phyloP scores from a whole-genome alignment of 2,797 vertebrate species.

The Malurus splendens region DNA sequence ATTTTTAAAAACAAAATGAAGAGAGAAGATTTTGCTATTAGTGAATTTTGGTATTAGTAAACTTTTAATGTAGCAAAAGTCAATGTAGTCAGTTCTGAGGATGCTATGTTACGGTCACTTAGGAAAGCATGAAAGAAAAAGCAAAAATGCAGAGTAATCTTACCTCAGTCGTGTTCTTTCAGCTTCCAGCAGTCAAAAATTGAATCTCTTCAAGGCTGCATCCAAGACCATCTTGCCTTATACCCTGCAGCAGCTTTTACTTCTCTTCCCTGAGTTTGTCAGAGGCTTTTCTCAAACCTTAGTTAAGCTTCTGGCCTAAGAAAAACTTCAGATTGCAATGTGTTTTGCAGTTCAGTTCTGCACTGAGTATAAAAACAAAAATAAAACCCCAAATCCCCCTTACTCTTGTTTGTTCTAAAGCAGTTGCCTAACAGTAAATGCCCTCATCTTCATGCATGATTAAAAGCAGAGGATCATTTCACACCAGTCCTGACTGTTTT shows the following conservation, averaged over 20 bases:
- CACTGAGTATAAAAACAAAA: not conserved
- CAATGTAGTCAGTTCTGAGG: not conserved
- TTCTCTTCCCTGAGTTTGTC: not conserved
- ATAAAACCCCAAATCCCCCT: not conserved
- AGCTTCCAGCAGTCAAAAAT: not conserved
- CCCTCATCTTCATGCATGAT: not conserved
- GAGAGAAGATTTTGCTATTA: not conserved
- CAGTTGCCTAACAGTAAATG: not conserved
- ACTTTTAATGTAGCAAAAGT: not conserved
- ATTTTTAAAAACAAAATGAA: not conserved
- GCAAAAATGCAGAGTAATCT: not conserved
- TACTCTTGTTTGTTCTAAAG: not conserved
- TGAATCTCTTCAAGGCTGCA: not conserved
- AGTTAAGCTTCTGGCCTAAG: not conserved
- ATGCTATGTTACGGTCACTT: not conserved
- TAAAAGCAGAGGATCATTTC: not conserved
- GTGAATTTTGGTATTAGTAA: not conserved
- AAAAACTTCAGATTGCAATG: not conserved
- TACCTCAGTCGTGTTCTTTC: not conserved
- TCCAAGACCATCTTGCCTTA: not conserved
- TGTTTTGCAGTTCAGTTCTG: not conserved
- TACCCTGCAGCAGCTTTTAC: not conserved
- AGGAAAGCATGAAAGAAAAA: not conserved
- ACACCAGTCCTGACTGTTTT: accelerated
- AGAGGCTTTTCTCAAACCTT: not conserved